These are phyloP conservation scores for Platyura marginata DNA, from an alignment of 1,140 invertebrate genomes.

Conservation along the genomic window DNA sequence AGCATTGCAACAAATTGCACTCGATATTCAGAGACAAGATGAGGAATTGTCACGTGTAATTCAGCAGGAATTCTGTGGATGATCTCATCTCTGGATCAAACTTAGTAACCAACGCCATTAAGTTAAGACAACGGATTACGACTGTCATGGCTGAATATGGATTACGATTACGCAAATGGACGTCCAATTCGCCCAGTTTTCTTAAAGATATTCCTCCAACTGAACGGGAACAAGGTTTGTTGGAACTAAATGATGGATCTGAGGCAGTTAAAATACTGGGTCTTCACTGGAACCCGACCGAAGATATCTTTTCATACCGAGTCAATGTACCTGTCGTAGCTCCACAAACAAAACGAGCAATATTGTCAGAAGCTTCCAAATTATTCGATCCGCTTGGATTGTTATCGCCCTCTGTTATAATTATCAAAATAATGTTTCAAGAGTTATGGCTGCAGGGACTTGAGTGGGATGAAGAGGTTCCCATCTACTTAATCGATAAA, in stretches of 20 bases:
- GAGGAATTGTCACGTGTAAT: conserved; percentile 5
- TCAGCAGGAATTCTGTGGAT: conserved; percentile 11
- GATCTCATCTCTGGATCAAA: conserved; percentile 12
- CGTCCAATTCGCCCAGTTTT: conserved; percentile 10
- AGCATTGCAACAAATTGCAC: conserved; percentile 16
- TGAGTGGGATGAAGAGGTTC: conserved; percentile 21
- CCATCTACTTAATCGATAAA: conserved; percentile 7
- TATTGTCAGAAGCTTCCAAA: not conserved
- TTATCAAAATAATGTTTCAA: conserved; percentile 20
- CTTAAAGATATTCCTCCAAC: conserved; percentile 4
- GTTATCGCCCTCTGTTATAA: conserved; percentile 17
- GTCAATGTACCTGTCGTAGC: not conserved
- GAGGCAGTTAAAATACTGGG: not conserved
- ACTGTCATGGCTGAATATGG: not conserved
- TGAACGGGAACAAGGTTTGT: not conserved
- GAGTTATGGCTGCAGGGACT: conserved; percentile 12
- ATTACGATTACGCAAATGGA: conserved; percentile 8
- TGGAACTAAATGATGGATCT: not conserved
- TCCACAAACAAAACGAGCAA: not conserved
- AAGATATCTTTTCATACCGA: not conserved
- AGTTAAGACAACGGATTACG: not conserved
- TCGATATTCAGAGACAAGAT: conserved; percentile 11
- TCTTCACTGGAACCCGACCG: not conserved
- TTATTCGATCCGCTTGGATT: conserved; percentile 15
- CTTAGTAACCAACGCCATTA: conserved; percentile 9